Base-by-base conservation (phyloP, 2,797 vertebrate genomes). In the Labeo calbasu region DNA sequence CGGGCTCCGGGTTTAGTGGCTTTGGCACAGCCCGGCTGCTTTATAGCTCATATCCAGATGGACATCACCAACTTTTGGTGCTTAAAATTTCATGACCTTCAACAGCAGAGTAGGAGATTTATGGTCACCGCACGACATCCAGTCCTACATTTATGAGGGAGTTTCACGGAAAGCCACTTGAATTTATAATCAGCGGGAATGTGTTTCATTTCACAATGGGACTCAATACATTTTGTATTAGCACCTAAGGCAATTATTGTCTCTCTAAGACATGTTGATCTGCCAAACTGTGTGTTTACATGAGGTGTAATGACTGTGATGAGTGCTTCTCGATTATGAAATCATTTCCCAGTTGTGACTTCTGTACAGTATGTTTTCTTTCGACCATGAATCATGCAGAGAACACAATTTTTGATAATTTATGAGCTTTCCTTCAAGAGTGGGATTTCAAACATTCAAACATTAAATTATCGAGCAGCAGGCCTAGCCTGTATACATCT, bases 21-120 rank as follows among this genome's bases (percentile, higher is more conserved):
- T 86, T 81, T 86, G 82, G 80, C 68, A 86, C 43, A 71, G 71
- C n/a, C 19, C 13, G 28, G n/a, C 55, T 83, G 82, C 86, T 65
- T 73, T 68, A 68, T 80, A 55, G 59, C 77, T 81, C 36, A 76
- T 57, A 25, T 73, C 83, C 84, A 85, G 84, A 85, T 80, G 77
- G 77, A 85, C 50, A 57, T 80, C 76, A 55, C 48, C 32, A 80
- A 85, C 70, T 75, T 75, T 80, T 57, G 32, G 32, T 50, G 55
- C 46, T 86, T 21, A 71, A 75, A 83, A 79, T 83, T 79, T 66
- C 61, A 50, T 80, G 81, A 86, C 81, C 81, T 83, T 78, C 53
- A 68, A 28, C 2, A 12, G 36, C 55, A 78, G 11, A 70, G 59
- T 40, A 25, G 10, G 13, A 51, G 50, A 59, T 83, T 83, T 68